Percentiles rank a stretch among this genome's conserved stretches.
These are phyloP conservation scores for Nothoprocta pentlandii DNA, from an alignment of 2,113 vertebrate genomes.

Conservation along the genomic window DNA sequence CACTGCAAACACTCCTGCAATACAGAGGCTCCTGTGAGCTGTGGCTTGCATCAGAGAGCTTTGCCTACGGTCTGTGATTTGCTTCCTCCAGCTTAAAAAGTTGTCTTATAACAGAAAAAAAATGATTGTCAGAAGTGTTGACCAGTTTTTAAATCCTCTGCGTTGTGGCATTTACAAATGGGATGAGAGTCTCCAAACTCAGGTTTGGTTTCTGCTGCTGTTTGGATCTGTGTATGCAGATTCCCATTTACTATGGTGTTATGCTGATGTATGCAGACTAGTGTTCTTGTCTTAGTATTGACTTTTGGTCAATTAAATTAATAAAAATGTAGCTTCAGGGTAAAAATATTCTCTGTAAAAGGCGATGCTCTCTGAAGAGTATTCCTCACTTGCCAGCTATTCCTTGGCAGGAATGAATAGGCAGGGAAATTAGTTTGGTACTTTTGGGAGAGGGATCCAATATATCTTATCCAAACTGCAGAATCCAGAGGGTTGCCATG, in stretches of 20 bases:
- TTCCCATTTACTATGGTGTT: not conserved
- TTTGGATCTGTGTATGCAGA: not conserved
- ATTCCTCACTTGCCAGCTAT: not conserved
- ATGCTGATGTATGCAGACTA: not conserved
- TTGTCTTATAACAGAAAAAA: not conserved
- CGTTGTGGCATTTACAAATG: not conserved
- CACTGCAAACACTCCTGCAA: not conserved
- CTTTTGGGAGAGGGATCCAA: not conserved
- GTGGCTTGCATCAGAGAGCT: not conserved
- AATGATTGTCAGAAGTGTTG: not conserved
- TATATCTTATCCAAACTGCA: not conserved
- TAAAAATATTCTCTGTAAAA: constrained; percentile 4
- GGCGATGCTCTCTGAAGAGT: not conserved
- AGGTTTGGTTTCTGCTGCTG: not conserved
- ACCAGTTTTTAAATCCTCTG: not conserved
- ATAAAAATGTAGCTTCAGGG: not conserved
- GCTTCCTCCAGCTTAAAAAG: not conserved
- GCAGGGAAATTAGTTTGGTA: constrained; percentile 17
- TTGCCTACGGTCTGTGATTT: not conserved
- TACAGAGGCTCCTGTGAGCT: accelerated
- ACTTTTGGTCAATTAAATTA: not conserved
- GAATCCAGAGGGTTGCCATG: not conserved
- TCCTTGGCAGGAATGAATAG: constrained; percentile 24
- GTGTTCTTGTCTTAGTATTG: not conserved
- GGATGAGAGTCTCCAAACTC: not conserved